Percentiles rank a stretch among this genome's conserved stretches.
Conservation (phyloP, 2,797 vertebrate genomes). For the Phoeniculus purpureus region DNA sequence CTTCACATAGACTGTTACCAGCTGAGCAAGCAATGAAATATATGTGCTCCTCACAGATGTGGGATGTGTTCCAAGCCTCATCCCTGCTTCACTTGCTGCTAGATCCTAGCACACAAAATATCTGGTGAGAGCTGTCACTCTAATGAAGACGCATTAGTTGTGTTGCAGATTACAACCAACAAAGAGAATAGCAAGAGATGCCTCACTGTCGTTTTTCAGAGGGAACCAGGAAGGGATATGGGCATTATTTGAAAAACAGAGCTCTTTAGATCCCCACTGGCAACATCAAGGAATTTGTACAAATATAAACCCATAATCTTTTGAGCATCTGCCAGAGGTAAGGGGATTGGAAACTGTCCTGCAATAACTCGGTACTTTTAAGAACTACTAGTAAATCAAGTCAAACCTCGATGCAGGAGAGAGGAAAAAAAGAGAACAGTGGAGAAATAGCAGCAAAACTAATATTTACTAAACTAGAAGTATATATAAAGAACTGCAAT, state of each 20-base stretch:
- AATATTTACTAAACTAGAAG: neutral
- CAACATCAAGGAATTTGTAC: conserved; percentile 21
- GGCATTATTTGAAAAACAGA: conserved; percentile 34
- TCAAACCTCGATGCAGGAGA: neutral
- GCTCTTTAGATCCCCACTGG: conserved; percentile 3
- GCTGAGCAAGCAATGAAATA: conserved; percentile 16
- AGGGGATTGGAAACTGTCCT: neutral
- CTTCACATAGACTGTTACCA: neutral
- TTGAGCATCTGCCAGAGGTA: neutral
- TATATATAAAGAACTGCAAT: neutral
- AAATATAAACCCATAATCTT: conserved; percentile 13
- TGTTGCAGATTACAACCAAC: conserved; percentile 10
- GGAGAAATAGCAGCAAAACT: neutral
- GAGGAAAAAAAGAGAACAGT: neutral
- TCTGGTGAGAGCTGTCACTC: conserved; percentile 34
- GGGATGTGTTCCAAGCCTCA: conserved; percentile 6
- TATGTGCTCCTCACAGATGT: neutral
- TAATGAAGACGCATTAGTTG: conserved; percentile 51
- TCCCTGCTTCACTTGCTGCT: conserved; percentile 27
- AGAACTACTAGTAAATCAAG: neutral
- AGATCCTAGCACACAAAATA: neutral
- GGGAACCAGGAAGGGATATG: conserved; percentile 19
- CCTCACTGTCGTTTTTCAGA: conserved; percentile 18
- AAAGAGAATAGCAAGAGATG: conserved; percentile 6
- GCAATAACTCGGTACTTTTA: neutral